Conservation (phyloP, 2,797 vertebrate genomes). For the Rhynchotus rufescens region DNA sequence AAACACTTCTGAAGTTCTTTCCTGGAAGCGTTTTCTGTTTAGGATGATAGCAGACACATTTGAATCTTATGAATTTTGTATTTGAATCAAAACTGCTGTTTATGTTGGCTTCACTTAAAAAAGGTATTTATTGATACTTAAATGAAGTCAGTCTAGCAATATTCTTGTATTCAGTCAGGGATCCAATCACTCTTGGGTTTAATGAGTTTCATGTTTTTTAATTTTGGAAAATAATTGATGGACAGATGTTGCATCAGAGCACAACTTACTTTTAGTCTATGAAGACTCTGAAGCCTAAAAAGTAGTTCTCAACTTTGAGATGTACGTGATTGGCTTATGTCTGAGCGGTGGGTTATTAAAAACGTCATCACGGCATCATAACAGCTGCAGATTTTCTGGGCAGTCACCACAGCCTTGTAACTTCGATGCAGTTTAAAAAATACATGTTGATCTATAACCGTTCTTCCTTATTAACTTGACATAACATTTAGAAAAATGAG, state of each 20-base stretch:
- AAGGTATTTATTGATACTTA: not conserved
- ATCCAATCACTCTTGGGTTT: not conserved
- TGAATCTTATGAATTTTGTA: not conserved
- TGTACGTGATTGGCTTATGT: not conserved
- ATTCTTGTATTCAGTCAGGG: not conserved
- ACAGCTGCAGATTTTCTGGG: not conserved
- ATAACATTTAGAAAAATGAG: not conserved
- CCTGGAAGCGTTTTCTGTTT: not conserved
- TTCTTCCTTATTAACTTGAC: not conserved
- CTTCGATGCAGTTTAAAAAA: not conserved
- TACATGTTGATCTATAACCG: not conserved
- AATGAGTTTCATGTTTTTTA: not conserved
- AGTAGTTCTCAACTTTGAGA: not conserved
- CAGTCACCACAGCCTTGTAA: not conserved
- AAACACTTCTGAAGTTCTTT: not conserved
- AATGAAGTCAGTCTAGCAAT: not conserved
- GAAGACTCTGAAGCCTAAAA: not conserved
- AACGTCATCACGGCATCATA: not conserved
- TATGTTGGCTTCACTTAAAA: not conserved
- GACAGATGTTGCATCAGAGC: not conserved
- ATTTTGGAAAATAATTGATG: not conserved
- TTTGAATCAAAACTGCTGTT: not conserved
- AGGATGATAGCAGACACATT: not conserved
- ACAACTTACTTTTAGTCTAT: not conserved
- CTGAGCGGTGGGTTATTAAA: not conserved